phyloP scores from a whole-genome alignment of 2,113 vertebrate species.

The Petroica traversi region DNA sequence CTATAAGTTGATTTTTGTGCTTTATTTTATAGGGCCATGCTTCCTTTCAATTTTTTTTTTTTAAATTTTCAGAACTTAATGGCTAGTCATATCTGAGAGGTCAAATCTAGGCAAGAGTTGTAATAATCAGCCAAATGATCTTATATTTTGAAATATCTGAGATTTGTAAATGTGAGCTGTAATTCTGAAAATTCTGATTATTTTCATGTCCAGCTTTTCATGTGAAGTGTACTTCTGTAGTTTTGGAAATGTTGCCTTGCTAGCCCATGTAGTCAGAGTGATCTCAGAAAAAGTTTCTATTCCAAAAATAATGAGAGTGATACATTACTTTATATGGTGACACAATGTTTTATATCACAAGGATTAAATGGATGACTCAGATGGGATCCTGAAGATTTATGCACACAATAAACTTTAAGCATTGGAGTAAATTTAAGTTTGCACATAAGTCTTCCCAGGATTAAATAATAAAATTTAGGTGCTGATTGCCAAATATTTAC shows the following conservation, averaged over 20 bases:
- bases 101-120: neutral
- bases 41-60: neutral
- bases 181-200: neutral
- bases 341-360: neutral
- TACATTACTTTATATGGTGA: neutral
- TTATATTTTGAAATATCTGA: neutral
- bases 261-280: neutral
- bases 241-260: neutral
- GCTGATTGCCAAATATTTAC: neutral
- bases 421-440: neutral
- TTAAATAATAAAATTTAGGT: neutral
- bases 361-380: neutral
- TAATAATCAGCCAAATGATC: neutral
- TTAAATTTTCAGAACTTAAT: neutral
- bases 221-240: neutral
- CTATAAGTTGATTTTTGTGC: conserved; percentile 2
- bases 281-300: neutral
- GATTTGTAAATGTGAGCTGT: neutral
- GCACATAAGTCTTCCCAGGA: neutral
- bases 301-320: neutral
- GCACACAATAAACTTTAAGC: neutral
- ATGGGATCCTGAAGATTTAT: neutral
- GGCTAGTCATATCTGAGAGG: neutral
- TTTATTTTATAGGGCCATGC: neutral
- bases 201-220: neutral